Percentiles rank a stretch among this genome's conserved stretches.
Evolutionary conservation across 2,113 vertebrate species (phyloP).

Genomic region (Notothenia coriiceps): DNA sequence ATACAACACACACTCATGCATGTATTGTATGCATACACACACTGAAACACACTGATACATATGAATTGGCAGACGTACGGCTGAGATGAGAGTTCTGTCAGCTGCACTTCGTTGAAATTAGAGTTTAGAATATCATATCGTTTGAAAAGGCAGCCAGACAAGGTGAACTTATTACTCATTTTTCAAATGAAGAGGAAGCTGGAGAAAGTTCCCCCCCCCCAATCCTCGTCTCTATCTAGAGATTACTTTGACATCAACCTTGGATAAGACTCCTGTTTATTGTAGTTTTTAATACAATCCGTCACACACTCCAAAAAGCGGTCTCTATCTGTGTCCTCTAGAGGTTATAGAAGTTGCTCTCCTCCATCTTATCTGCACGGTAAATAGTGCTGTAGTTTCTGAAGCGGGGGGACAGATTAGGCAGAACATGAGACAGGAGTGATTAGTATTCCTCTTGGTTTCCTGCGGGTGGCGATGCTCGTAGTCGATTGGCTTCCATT

Average conservation of each 20-base stretch:
- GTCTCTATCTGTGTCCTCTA: slow-evolving; percentile 45
- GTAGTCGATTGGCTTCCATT: slow-evolving; percentile 72
- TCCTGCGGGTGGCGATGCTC: slow-evolving; percentile 50
- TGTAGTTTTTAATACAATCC: slow-evolving; percentile 41
- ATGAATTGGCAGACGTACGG: slow-evolving; percentile 5
- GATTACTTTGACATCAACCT: slow-evolving; percentile 41
- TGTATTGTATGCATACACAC: slow-evolving; percentile 11
- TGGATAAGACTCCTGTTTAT: slow-evolving; percentile 43
- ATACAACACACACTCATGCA: neutral
- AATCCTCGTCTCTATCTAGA: slow-evolving; percentile 37
- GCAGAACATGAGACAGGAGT: slow-evolving; percentile 42
- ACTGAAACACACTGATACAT: slow-evolving; percentile 10
- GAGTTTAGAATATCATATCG: slow-evolving; percentile 60
- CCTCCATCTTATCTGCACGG: slow-evolving; percentile 49
- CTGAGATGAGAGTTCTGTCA: slow-evolving; percentile 41
- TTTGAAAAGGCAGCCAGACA: slow-evolving; percentile 57
- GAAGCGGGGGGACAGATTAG: slow-evolving; percentile 40
- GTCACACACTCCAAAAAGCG: slow-evolving; percentile 12
- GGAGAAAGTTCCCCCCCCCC: neutral
- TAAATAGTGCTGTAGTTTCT: slow-evolving; percentile 47
- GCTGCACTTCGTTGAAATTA: slow-evolving; percentile 41
- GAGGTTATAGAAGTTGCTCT: slow-evolving; percentile 49
- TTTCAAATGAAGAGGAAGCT: slow-evolving; percentile 29
- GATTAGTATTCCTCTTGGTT: slow-evolving; percentile 64
- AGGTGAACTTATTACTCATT: slow-evolving; percentile 61